Base-by-base conservation (phyloP, 2,113 vertebrate genomes). In the Calcarius ornatus region DNA sequence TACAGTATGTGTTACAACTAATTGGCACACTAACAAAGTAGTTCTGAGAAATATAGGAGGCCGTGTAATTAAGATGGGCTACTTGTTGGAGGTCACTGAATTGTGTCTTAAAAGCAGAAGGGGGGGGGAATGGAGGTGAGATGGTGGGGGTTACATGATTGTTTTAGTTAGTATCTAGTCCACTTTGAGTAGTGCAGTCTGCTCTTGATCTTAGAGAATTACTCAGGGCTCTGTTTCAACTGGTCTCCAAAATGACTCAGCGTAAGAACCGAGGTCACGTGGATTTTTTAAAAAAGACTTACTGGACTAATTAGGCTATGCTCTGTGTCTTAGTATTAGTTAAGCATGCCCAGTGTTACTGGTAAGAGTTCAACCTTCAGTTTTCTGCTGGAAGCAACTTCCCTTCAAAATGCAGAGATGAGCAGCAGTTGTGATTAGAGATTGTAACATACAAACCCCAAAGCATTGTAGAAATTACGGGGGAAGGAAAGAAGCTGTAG, bases 361-460 rank as follows among this genome's bases (percentile, higher is more conserved):
- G 48, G 89, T 96, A 61, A 51, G 91, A 90, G 78, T 94, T 95
- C 92, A 45, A 0, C 88, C 68, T 97, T 97, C 95, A 76, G 72
- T 97, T 98, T 97, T 96, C 71, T 96, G 76, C 96, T 94, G 73
- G 85, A 91, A 97, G 89, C 88, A 89, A 91, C 93, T 97, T 97
- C 78, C 86, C 83, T 96, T 97, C 92, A 91, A 86, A 76, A 96
- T 96, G 91, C 83, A 25, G 72, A 72, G 66, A 68, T 8, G 4
- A 92, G 48, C 81, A 76, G 78, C 83, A 78, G 82, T 90, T 96
- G 89, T 96, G 89, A 84, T 96, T 94, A 95, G 96, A 94, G 81
- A 96, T 77, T 83, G 91, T 95, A 96, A 93, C 63, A 61, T 72
- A 82, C 53, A 95, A 97, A 93, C 72, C 63, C 81, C 68, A 95